Evolutionary conservation across 2,888 invertebrate genomes (phyloP).

Genomic region (Oligia strigilis): DNA sequence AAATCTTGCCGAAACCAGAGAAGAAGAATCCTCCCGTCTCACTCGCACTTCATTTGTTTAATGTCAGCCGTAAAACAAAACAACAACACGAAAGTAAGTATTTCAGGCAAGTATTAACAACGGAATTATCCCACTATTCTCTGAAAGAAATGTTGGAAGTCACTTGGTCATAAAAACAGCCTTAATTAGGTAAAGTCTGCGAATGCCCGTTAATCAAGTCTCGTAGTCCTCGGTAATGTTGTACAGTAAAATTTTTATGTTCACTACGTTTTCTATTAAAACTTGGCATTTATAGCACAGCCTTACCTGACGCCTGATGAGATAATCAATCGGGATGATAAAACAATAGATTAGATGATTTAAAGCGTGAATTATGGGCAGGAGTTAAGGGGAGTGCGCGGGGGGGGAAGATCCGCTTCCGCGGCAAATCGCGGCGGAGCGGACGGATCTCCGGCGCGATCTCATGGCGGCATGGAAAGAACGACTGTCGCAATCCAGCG

Average conservation of each 20-base stretch:
- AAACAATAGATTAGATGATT: constrained; percentile 29
- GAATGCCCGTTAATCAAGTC: constrained; percentile 61
- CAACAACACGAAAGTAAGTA: constrained; percentile 37
- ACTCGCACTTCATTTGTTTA: constrained; percentile 19
- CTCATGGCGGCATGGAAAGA: no score
- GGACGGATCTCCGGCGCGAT: no score
- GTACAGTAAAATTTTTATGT: constrained; percentile 63
- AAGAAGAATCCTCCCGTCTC: background rate
- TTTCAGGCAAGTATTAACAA: constrained; percentile 30
- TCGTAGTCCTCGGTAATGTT: constrained; percentile 43
- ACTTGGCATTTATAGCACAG: constrained; percentile 58
- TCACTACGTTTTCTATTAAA: constrained; percentile 64
- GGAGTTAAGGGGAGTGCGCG: background rate
- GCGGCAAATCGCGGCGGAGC: no score
- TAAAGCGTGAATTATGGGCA: background rate
- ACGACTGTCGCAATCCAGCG: no score
- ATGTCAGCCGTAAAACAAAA: constrained; percentile 33
- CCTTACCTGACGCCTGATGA: constrained; percentile 38
- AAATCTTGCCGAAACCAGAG: background rate
- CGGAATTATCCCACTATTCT: constrained; percentile 36
- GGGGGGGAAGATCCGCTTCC: no score
- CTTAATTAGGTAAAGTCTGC: constrained; percentile 61
- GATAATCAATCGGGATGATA: constrained; percentile 50
- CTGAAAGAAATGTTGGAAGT: constrained; percentile 39
- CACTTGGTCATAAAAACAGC: constrained; percentile 61